Conservation (phyloP, 2,888 invertebrate species). For the Tinea trinotella region DNA sequence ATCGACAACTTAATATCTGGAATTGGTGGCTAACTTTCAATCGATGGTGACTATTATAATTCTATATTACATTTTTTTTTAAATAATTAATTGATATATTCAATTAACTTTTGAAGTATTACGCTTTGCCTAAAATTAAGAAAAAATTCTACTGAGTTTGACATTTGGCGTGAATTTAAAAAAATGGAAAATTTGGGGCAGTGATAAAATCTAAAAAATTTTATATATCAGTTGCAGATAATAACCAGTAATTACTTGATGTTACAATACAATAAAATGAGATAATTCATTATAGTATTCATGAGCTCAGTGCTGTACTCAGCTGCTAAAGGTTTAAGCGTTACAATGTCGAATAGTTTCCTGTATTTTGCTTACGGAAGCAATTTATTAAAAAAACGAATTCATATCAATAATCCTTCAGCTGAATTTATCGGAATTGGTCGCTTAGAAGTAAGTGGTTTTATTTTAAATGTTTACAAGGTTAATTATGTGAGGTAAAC, state of each 20-base stretch:
- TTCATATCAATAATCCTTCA: constrained; percentile 85
- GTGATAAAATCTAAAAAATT: neutral
- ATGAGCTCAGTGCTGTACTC: constrained; percentile 4
- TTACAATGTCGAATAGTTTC: constrained; percentile 58
- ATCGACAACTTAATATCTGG: too few relatives aligned
- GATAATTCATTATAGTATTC: neutral
- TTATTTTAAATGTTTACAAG: neutral
- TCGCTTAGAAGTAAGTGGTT: constrained; percentile 71
- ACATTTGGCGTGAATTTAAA: neutral
- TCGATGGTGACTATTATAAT: neutral
- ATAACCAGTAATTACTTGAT: constrained; percentile 3
- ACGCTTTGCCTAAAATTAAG: neutral
- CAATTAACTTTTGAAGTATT: neutral
- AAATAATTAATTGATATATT: neutral
- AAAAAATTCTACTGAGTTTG: neutral
- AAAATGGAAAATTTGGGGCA: neutral
- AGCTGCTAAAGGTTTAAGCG: neutral
- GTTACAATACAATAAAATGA: neutral
- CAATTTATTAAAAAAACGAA: constrained; percentile 84
- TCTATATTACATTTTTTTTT: neutral
- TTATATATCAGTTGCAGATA: neutral
- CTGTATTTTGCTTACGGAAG: constrained; percentile 93
- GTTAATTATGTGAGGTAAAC: neutral
- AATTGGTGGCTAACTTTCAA: too few relatives aligned
- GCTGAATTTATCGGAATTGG: constrained; percentile 80